Evolutionary conservation across 92 coral and sea anemone species (phyloP).

Genomic region (Nematostella vectensis): DNA sequence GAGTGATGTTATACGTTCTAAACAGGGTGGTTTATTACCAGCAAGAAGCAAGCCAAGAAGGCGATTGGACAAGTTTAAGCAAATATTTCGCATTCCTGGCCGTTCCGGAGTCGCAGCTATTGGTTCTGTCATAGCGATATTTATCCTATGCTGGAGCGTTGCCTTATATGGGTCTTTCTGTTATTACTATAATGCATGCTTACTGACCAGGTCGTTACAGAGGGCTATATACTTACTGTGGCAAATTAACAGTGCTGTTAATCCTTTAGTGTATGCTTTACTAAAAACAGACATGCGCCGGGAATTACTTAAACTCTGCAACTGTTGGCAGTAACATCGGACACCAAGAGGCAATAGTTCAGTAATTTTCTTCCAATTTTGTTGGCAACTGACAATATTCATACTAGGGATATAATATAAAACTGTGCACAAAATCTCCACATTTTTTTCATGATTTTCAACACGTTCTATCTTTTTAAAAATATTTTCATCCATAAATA

Average conservation of each 20-base stretch:
- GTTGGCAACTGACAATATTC: too few species aligned
- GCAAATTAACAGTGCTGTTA: slow-evolving; percentile 30
- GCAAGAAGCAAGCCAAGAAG: too few species aligned
- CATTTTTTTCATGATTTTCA: too few species aligned
- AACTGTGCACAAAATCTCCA: too few species aligned
- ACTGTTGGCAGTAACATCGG: too few species aligned
- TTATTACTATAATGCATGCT: slow-evolving; percentile 7
- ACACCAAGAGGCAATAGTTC: too few species aligned
- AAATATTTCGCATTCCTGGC: background rate
- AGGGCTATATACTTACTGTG: background rate
- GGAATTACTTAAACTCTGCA: slow-evolving; percentile 18
- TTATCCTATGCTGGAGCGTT: slow-evolving; percentile 41
- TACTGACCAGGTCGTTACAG: background rate
- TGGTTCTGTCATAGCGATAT: slow-evolving; percentile 32
- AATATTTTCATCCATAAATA: too few species aligned
- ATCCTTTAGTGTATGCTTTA: slow-evolving; percentile 42
- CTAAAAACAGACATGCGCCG: slow-evolving; percentile 28
- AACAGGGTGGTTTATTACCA: too few species aligned
- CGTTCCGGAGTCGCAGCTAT: slow-evolving; percentile 36
- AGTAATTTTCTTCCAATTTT: too few species aligned
- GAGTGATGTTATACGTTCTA: too few species aligned
- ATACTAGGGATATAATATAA: too few species aligned
- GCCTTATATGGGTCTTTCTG: slow-evolving; percentile 39
- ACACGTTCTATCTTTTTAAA: too few species aligned
- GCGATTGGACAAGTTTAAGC: background rate